These are phyloP conservation scores for Vulpes vulpes DNA, from an alignment of 2,113 vertebrate species.

Conservation along the genomic window DNA sequence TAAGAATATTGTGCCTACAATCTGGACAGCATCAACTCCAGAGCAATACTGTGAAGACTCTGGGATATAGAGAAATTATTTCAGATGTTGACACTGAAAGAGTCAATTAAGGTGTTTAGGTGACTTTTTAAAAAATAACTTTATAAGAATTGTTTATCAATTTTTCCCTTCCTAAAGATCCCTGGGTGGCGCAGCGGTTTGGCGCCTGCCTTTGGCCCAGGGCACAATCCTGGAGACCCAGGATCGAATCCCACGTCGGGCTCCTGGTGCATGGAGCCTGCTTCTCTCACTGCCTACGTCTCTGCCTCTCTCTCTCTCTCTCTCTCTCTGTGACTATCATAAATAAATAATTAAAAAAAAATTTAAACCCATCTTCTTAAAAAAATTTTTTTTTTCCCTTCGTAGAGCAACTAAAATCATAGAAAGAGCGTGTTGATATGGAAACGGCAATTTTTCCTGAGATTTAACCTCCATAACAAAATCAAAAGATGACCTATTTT, in stretches of 20 bases:
- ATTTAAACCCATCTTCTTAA: no score
- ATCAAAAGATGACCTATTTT: neutral
- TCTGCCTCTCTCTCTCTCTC: no score
- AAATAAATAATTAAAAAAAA: no score
- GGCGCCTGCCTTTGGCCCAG: no score
- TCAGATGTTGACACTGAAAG: neutral
- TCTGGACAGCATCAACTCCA: neutral
- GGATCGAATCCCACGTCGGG: no score
- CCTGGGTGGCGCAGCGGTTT: no score
- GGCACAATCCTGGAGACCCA: no score
- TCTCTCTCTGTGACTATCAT: no score
- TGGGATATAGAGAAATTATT: neutral
- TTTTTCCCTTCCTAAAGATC: neutral
- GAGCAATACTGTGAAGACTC: neutral
- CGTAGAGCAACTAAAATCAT: neutral
- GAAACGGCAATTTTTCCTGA: neutral
- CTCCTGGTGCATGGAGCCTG: no score
- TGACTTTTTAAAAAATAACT: neutral
- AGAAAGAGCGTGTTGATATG: neutral
- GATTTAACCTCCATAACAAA: conserved; percentile 33
- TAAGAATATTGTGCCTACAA: conserved; percentile 43
- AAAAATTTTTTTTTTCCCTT: neutral
- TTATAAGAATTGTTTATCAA: neutral
- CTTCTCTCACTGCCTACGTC: no score
- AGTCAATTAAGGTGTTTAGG: conserved; percentile 1